Evolutionary conservation across 2,797 vertebrate genomes (phyloP), one percentile per base, ranked within the genome.

Genomic region (Anas capensis): DNA sequence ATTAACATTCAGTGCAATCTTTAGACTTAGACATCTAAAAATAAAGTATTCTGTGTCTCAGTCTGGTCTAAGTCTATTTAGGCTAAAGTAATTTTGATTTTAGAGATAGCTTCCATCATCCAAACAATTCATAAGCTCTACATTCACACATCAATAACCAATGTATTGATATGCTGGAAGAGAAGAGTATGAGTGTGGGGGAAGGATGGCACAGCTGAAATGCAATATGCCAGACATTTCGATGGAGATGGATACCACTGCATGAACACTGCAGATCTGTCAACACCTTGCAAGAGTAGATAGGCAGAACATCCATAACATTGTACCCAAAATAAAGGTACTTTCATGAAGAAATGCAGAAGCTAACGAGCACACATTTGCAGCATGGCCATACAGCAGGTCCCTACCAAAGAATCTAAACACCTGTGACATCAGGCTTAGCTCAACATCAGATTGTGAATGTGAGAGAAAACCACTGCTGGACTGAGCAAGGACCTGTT

Each of bases 381-480:
- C 20, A 20, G 17, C 49, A 64, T 1, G 0, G 24, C 18, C 60
- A 51, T 51, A 21, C 3, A 19, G 36, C 57, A 14, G 58, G 38
- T 42, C 19, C 42, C 27, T 0, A 0, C 16, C 31, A 73, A 81
- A 71, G 26, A 49, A 61, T 29, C 6, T 14, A 36, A 44, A 53
- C 57, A 26, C 10, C 18, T 27, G 19, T 44, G 56, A 54, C 48
- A 40, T 21, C 46, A 23, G 23, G 27, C 68, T 70, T 14, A 60
- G 44, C 57, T 75, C 57, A 29, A 26, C 29, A 10, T 42, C 33
- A 44, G 44, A 42, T n/a, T 19, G 56, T 16, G 44, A 75, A 33
- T 7, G 8, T 2, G 11, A 44, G 19, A 76, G 11, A 33, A 70
- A 58, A 24, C 10, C 0, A 1, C 48, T 14, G 15, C 0, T 33